These are phyloP conservation scores for Drosophila gaucha DNA, from an alignment of 2,888 invertebrate genomes.

Conservation along the genomic window DNA sequence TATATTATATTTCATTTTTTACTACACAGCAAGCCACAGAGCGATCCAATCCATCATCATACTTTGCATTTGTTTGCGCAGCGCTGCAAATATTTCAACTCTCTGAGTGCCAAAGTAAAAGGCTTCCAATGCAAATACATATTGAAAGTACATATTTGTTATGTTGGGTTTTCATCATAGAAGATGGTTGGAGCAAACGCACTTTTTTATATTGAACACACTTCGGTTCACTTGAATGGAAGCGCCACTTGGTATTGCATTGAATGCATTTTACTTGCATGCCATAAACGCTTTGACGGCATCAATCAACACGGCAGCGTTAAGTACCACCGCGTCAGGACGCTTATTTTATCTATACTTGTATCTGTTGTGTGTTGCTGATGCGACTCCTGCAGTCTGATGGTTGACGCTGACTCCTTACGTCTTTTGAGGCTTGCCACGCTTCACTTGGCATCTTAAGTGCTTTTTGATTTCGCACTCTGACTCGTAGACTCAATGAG, in stretches of 20 bases:
- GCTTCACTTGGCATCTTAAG: constrained; percentile 56
- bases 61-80: constrained; percentile 44
- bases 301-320: constrained; percentile 46
- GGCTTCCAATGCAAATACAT: constrained; percentile 46
- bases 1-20: constrained; percentile 44
- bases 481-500: constrained; percentile 44
- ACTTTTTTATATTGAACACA: constrained; percentile 57
- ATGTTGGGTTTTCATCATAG: constrained; percentile 2
- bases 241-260: constrained; percentile 52
- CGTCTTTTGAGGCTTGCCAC: constrained; percentile 26
- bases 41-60: constrained; percentile 28
- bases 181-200: constrained; percentile 7
- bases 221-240: constrained; percentile 68
- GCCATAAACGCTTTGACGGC: constrained; percentile 69
- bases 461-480: constrained; percentile 60
- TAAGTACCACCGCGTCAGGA: constrained; percentile 31
- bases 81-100: constrained; percentile 54
- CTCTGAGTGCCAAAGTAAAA: constrained; percentile 33
- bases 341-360: constrained; percentile 18
- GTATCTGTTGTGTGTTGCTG: constrained; percentile 28
- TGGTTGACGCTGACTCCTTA: constrained; percentile 22
- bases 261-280: constrained; percentile 36
- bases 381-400: constrained; percentile 21
- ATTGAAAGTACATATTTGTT: constrained; percentile 55
- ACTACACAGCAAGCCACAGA: neutral